phyloP scores from a whole-genome alignment of 2,797 vertebrate genomes.

The Manis javanica region DNA sequence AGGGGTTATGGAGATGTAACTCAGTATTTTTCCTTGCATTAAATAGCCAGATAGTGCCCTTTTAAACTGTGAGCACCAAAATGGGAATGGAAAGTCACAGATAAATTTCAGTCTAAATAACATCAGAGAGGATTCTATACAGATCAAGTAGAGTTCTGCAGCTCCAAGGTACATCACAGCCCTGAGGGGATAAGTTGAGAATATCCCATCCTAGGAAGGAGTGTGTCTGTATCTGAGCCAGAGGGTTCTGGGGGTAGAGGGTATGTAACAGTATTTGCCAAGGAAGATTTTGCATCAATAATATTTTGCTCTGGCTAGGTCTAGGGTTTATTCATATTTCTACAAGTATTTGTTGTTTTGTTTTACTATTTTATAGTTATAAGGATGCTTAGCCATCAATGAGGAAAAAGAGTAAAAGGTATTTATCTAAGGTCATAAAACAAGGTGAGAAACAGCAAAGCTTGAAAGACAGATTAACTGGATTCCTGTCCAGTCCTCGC shows the following conservation, averaged over 20 bases:
- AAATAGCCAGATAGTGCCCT: not conserved
- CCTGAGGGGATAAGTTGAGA: not conserved
- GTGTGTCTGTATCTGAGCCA: not conserved
- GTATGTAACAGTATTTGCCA: not conserved
- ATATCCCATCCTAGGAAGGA: not conserved
- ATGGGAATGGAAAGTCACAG: not conserved
- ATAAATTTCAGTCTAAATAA: not conserved
- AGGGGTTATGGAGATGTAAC: not conserved
- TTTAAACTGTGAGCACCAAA: not conserved
- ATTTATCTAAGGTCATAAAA: not conserved
- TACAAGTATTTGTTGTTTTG: not conserved
- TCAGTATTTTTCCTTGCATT: not conserved
- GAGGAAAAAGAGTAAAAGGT: not conserved
- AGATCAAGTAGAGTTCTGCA: not conserved
- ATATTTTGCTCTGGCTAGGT: not conserved
- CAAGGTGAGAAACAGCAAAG: not conserved
- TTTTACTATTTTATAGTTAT: slow-evolving; percentile 16
- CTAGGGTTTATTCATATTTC: not conserved
- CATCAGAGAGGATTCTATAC: not conserved
- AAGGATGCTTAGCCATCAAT: not conserved
- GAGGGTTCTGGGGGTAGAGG: not conserved
- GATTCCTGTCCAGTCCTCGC: not conserved
- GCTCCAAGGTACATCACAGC: not conserved
- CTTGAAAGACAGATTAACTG: slow-evolving; percentile 1
- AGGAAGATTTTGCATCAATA: not conserved